phyloP scores from a whole-genome alignment of 2,797 vertebrate species.

The Pseudochromis fuscus region DNA sequence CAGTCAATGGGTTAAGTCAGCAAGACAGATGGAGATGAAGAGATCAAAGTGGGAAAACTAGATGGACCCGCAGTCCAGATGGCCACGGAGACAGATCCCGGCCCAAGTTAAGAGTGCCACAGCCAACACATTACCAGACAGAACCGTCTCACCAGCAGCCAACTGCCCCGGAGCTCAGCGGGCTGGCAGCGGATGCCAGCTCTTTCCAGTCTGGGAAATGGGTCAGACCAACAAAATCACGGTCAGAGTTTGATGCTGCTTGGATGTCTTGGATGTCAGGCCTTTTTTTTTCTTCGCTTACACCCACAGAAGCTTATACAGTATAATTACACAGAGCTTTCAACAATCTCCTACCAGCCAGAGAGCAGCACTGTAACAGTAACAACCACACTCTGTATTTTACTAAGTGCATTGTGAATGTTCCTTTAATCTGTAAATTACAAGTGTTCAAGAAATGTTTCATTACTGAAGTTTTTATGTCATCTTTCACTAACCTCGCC shows the following conservation, averaged over 20 bases:
- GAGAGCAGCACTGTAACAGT: no score
- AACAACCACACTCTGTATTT: no score
- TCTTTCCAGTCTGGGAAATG: slow-evolving; percentile 47
- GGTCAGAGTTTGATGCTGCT: slow-evolving; percentile 38
- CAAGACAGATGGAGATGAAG: slow-evolving; percentile 73
- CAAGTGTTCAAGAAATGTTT: no score
- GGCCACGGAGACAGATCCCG: slow-evolving; percentile 61
- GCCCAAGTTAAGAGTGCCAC: slow-evolving; percentile 57
- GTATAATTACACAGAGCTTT: neutral
- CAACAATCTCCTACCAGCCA: no score
- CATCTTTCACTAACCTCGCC: no score
- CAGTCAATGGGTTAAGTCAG: slow-evolving; percentile 68
- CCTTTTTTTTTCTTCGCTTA: no score
- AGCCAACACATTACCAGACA: slow-evolving; percentile 73
- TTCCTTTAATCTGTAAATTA: no score
- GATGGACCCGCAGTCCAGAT: slow-evolving; percentile 69
- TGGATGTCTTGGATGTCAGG: slow-evolving; percentile 6
- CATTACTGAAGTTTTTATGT: no score
- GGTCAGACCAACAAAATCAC: slow-evolving; percentile 54
- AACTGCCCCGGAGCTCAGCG: slow-evolving; percentile 61
- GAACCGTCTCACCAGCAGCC: slow-evolving; percentile 60
- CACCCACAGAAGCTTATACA: neutral
- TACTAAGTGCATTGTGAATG: no score
- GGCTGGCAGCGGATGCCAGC: slow-evolving; percentile 42
- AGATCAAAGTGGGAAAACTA: slow-evolving; percentile 67